phyloP scores from a whole-genome alignment of 2,113 vertebrate genomes.

The Urocitellus parryii region DNA sequence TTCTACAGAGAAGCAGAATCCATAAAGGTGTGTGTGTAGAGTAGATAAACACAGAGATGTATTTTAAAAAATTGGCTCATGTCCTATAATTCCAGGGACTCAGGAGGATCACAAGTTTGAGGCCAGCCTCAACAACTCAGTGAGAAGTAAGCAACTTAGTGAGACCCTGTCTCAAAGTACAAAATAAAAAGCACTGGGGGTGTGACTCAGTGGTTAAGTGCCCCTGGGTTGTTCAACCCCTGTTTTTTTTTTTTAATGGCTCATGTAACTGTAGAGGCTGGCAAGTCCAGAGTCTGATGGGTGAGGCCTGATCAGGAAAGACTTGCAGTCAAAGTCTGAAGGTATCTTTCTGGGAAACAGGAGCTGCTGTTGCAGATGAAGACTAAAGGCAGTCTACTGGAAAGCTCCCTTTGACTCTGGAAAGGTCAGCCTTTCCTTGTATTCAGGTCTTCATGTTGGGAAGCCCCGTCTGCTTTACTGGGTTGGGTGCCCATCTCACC shows the following conservation, averaged over 20 bases:
- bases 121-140: too few species aligned
- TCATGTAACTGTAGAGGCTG: not conserved
- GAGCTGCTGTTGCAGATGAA: not conserved
- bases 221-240: too few species aligned
- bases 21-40: not conserved
- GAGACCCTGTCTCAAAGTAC: too few species aligned
- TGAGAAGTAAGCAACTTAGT: too few species aligned
- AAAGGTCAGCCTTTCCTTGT: not conserved
- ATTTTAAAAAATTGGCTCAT: not conserved
- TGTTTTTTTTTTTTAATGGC: too few species aligned
- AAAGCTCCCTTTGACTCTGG: not conserved
- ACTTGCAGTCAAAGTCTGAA: not conserved
- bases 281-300: not conserved
- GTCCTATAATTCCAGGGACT: too few species aligned
- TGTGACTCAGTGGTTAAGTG: too few species aligned
- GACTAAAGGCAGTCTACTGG: not conserved
- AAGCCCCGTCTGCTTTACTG: not conserved
- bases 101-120: too few species aligned
- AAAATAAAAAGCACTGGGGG: too few species aligned
- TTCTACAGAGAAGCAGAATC: conserved; percentile 11
- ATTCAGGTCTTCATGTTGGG: not conserved
- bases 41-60: not conserved
- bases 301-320: not conserved
- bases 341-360: not conserved
- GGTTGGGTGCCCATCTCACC: not conserved